Base-by-base conservation (phyloP, 2,113 vertebrate genomes). In the Dromaius novaehollandiae region DNA sequence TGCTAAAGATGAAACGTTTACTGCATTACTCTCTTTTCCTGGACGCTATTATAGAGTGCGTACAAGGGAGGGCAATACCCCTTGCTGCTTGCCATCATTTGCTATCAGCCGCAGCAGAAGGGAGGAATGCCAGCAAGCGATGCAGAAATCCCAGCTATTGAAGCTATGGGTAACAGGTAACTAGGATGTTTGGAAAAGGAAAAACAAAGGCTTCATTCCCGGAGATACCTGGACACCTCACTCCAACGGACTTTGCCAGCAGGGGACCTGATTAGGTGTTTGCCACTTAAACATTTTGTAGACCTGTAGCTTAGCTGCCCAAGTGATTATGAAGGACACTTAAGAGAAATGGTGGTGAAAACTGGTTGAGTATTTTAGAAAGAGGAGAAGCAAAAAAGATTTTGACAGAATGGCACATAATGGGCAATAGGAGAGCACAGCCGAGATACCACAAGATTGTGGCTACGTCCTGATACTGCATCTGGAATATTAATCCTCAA, bases 181-280 rank as follows among this genome's bases (percentile, higher is more conserved):
- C 36, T 13, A 40, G n/a, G 60, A 71, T 34, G 20, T 15, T 13
- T 63, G 68, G 63, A 76, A 82, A 61, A 77, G 30, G 40, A 55
- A 94, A 63, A 60, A 30, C 25, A 38, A 81, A 61, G 48, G 51
- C 42, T 51, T 55, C 1, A 48, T 68, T 73, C 9, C 55, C 26
- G 40, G 56, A 36, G 42, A 30, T 53, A 38, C 25, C 22, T 7
- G 18, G 61, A 15, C 22, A 71, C 44, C 40, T 65, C 21, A 14
- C 20, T 51, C 18, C 68, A 44, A 71, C 14, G 34, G 83, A 34
- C 34, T 42, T 3, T 5, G 51, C 34, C 34, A 83, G 73, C 1
- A 0, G 63, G n/a, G 70, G 21, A 38, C n/a, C 36, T 0, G 2
- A 44, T 19, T 38, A 22, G 50, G 32, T 0, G 0, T 15, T 20